These are phyloP conservation scores for Neoascia interrupta DNA, from an alignment of 2,888 invertebrate genomes.

Conservation along the genomic window DNA sequence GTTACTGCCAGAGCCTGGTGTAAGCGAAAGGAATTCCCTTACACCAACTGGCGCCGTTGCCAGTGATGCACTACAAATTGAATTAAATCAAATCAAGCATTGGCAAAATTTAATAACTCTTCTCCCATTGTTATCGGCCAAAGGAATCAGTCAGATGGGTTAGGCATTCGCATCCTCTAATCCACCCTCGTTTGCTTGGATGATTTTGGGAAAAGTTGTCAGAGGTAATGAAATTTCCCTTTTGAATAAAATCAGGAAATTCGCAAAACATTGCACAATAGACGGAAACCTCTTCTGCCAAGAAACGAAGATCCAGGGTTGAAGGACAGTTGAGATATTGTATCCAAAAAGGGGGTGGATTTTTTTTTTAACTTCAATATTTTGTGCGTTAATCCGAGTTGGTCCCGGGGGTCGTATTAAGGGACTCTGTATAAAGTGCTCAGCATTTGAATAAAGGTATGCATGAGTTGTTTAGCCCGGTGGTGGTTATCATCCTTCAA, in stretches of 20 bases:
- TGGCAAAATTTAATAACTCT: slow-evolving; percentile 64
- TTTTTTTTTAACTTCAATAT: slow-evolving; percentile 14
- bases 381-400: slow-evolving; percentile 24
- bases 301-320: slow-evolving; percentile 33
- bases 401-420: slow-evolving; percentile 62
- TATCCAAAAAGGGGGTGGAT: slow-evolving; percentile 46
- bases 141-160: slow-evolving; percentile 34
- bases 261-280: slow-evolving; percentile 54
- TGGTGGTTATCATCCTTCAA: no score
- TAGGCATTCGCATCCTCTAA: background rate
- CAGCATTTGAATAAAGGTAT: slow-evolving; percentile 34
- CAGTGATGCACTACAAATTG: slow-evolving; percentile 58
- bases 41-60: slow-evolving; percentile 45
- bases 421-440: slow-evolving; percentile 8
- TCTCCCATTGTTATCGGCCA: slow-evolving; percentile 58
- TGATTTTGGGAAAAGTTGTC: slow-evolving; percentile 5
- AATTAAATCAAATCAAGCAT: slow-evolving; percentile 68
- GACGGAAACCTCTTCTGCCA: slow-evolving; percentile 18
- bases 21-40: slow-evolving; percentile 38
- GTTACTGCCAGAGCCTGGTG: slow-evolving; percentile 3
- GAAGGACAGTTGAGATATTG: slow-evolving; percentile 8
- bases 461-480: no score
- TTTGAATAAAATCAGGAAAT: slow-evolving; percentile 57
- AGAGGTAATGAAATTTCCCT: slow-evolving; percentile 62
- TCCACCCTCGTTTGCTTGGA: slow-evolving; percentile 39